These are phyloP conservation scores for Acipenser oxyrinchus DNA, from an alignment of 2,797 vertebrate genomes.

Conservation along the genomic window DNA sequence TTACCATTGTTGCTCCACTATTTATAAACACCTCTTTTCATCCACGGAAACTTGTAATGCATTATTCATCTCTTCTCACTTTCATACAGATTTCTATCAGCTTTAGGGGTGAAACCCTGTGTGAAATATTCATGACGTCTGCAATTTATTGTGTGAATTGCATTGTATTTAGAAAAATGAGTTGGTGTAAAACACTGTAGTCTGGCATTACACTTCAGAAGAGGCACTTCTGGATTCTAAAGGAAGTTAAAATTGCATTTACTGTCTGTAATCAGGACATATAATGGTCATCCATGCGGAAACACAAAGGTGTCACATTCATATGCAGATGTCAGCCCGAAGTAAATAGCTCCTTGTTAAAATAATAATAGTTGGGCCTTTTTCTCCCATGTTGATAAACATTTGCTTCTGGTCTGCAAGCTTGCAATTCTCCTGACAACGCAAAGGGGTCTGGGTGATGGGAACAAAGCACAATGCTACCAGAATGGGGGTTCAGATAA, in stretches of 20 bases:
- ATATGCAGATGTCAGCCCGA: constrained; percentile 27
- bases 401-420: too few relatives aligned
- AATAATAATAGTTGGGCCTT: too few relatives aligned
- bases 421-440: too few relatives aligned
- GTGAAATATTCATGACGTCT: constrained; percentile 21
- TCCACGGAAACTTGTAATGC: not conserved
- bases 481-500: too few relatives aligned
- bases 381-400: too few relatives aligned
- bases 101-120: constrained; percentile 17
- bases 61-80: constrained; percentile 11
- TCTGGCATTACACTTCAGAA: constrained; percentile 23
- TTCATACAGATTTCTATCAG: constrained; percentile 3
- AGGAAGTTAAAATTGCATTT: constrained; percentile 65
- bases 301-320: constrained; percentile 40
- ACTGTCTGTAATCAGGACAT: constrained; percentile 51
- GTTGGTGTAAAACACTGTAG: constrained; percentile 22
- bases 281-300: constrained; percentile 64
- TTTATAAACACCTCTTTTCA: too few relatives aligned
- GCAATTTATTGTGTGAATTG: constrained; percentile 31
- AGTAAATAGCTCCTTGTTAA: too few relatives aligned
- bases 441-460: too few relatives aligned
- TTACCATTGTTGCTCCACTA: too few relatives aligned
- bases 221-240: constrained; percentile 44
- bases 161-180: constrained; percentile 33
- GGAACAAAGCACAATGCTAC: too few relatives aligned